Evolutionary conservation across 1,140 invertebrate species (phyloP).

Genomic region (Paramacrobiotus metropolitanus): DNA sequence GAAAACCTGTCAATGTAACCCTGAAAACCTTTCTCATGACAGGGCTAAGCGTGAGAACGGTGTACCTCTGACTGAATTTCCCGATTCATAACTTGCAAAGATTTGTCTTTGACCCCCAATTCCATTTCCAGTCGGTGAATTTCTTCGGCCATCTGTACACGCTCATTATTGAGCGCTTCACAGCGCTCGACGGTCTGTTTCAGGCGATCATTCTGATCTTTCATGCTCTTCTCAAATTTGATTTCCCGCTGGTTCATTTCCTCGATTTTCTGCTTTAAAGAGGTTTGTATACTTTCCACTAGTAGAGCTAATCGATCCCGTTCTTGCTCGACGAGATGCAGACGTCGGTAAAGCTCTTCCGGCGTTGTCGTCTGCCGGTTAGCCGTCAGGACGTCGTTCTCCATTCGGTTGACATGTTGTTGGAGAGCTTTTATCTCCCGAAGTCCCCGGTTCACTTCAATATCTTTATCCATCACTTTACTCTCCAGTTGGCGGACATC

Average conservation of each 20-base stretch:
- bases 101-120: not conserved
- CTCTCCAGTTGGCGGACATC: not conserved
- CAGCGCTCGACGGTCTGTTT: not conserved
- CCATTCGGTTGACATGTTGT: not conserved
- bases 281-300: not conserved
- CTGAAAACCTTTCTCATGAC: not conserved
- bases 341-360: not conserved
- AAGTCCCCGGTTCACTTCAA: not conserved
- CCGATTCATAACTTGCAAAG: not conserved
- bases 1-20: not conserved
- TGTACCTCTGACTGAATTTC: not conserved
- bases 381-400: not conserved
- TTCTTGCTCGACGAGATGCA: not conserved
- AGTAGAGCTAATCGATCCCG: not conserved
- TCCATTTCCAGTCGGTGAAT: not conserved
- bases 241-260: not conserved
- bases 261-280: not conserved
- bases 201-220: not conserved
- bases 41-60: not conserved
- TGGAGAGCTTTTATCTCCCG: not conserved
- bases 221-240: slow-evolving; percentile 2
- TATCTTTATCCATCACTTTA: not conserved
- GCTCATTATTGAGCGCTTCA: not conserved
- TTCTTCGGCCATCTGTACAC: not conserved
- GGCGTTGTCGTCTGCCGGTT: not conserved